phyloP scores from a whole-genome alignment of 2,888 invertebrate species.

The Griposia aprilina region DNA sequence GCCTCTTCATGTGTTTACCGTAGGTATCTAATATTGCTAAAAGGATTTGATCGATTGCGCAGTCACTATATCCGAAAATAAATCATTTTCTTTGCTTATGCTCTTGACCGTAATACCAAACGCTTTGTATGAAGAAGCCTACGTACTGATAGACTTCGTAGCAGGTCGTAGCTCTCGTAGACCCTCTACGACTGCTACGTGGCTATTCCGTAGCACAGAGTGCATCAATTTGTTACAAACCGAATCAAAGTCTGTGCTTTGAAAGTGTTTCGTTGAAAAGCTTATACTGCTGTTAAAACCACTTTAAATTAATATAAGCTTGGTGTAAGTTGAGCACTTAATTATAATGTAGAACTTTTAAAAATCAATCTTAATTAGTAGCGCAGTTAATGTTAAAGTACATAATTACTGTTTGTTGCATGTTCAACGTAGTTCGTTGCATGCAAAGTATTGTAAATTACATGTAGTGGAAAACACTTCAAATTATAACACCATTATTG shows the following conservation, averaged over 20 bases:
- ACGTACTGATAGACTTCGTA: not conserved
- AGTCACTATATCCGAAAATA: slow-evolving; percentile 28
- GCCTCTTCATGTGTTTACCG: slow-evolving; percentile 39
- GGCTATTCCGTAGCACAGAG: slow-evolving; percentile 31
- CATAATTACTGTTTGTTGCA: slow-evolving; percentile 39
- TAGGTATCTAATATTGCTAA: slow-evolving; percentile 47
- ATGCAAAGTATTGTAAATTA: slow-evolving; percentile 25
- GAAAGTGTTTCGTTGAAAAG: not conserved
- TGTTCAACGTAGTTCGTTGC: slow-evolving; percentile 22
- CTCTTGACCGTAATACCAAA: not conserved
- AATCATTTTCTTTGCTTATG: slow-evolving; percentile 12
- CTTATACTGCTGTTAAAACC: not conserved
- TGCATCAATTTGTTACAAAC: not conserved
- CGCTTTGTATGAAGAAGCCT: not conserved
- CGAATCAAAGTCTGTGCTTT: not conserved
- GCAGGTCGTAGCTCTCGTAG: slow-evolving; percentile 9
- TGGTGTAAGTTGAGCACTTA: slow-evolving; percentile 1
- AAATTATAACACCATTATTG: slow-evolving; percentile 39
- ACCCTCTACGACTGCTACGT: slow-evolving; percentile 24
- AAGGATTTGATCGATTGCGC: slow-evolving; percentile 49
- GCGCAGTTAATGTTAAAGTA: slow-evolving; percentile 13
- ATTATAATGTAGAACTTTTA: slow-evolving; percentile 20
- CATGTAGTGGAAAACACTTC: slow-evolving; percentile 12
- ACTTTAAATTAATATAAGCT: not conserved
- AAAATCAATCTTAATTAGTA: slow-evolving; percentile 32